Evolutionary conservation across 2,888 invertebrate genomes (phyloP).

Genomic region (Yponomeuta cagnagella): DNA sequence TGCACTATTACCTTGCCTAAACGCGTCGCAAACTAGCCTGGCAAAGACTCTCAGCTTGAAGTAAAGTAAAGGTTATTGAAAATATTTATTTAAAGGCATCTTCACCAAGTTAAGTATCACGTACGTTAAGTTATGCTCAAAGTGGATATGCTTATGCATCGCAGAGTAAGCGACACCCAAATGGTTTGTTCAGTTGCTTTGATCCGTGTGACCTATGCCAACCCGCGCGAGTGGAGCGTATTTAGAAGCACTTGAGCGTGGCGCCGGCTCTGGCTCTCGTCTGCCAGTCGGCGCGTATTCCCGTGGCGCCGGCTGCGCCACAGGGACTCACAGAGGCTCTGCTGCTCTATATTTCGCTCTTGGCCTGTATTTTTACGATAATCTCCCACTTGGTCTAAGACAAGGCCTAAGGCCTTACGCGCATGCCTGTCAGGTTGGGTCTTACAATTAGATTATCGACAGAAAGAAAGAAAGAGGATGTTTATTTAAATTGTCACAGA

Average conservation of each 20-base stretch:
- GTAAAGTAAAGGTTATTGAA: too few relatives aligned
- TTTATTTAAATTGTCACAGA: too few relatives aligned
- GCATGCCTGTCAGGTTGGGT: too few relatives aligned
- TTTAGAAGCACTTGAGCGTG: slow-evolving; percentile 47
- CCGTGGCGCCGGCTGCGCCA: slow-evolving; percentile 12
- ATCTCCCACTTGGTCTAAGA: too few relatives aligned
- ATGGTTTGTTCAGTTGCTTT: not conserved
- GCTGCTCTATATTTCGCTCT: not conserved
- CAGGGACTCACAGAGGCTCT: not conserved
- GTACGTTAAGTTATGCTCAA: not conserved
- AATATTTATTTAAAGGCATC: not conserved
- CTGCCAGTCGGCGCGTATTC: not conserved
- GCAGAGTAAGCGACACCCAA: not conserved
- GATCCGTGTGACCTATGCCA: slow-evolving; percentile 23
- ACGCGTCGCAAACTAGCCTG: not conserved
- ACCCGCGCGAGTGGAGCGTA: slow-evolving; percentile 40
- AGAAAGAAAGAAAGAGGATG: too few relatives aligned
- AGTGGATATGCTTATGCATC: not conserved
- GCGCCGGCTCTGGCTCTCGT: slow-evolving; percentile 20
- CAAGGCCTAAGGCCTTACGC: too few relatives aligned
- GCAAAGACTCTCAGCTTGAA: too few relatives aligned
- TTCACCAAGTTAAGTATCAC: not conserved
- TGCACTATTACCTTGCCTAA: not conserved
- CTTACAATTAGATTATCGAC: too few relatives aligned
- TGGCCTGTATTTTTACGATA: not conserved